Evolutionary conservation across 2,888 invertebrate species (phyloP).

Genomic region (Tetragnatha montana): DNA sequence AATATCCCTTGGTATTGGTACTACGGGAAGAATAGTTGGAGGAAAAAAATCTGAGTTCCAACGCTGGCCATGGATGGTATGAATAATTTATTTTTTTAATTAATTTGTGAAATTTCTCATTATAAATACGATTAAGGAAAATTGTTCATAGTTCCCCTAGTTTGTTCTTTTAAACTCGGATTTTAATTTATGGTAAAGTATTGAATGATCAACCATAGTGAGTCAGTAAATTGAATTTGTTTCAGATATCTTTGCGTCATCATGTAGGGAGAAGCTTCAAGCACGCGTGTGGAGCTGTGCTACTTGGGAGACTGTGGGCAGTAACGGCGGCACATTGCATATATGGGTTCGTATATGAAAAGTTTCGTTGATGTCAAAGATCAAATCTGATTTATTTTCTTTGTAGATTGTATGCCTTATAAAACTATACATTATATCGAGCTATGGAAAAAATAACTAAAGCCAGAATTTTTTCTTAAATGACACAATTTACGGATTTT

Average conservation of each 20-base stretch:
- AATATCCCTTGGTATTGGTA: conserved; percentile 18
- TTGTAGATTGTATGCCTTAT: too few relatives aligned
- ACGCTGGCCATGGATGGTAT: conserved; percentile 66
- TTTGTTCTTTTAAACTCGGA: too few relatives aligned
- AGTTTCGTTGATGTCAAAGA: too few relatives aligned
- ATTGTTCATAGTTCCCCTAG: too few relatives aligned
- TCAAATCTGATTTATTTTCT: too few relatives aligned
- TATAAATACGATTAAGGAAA: background rate
- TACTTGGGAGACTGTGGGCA: conserved; percentile 51
- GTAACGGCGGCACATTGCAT: conserved; percentile 61
- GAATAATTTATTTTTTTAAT: background rate
- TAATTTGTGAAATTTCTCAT: background rate
- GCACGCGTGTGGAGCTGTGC: conserved; percentile 56
- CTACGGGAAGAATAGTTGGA: conserved; percentile 53
- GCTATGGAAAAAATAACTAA: too few relatives aligned
- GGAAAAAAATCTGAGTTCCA: conserved; percentile 48
- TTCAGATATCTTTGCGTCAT: conserved; percentile 57
- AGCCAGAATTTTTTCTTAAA: too few relatives aligned
- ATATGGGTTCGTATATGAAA: conserved; percentile 35
- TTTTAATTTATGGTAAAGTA: too few relatives aligned
- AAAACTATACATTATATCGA: too few relatives aligned
- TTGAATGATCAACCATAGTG: background rate
- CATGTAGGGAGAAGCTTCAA: conserved; percentile 30
- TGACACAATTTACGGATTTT: too few relatives aligned
- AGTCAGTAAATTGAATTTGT: background rate